A percentile compares a stretch with the other conserved stretches of the same genome.
These are phyloP conservation scores for Colaptes auratus DNA, from an alignment of 2,113 vertebrate species.

Conservation along the genomic window DNA sequence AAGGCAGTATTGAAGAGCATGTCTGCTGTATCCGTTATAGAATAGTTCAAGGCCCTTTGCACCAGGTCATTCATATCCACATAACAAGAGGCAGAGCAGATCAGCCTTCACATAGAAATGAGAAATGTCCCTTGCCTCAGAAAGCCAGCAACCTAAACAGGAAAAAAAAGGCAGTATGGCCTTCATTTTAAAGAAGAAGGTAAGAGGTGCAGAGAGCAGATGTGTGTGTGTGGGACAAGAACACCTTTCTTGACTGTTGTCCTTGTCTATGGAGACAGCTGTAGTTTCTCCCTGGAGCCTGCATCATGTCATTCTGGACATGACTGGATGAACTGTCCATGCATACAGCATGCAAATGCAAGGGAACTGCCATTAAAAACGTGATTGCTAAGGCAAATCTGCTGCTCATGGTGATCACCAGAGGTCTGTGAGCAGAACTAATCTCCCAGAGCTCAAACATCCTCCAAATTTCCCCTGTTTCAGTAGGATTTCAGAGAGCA, in stretches of 20 bases:
- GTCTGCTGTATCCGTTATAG: background rate
- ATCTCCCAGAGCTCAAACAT: background rate
- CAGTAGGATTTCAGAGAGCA: background rate
- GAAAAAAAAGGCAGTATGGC: background rate
- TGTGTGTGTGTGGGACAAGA: background rate
- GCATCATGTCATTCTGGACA: background rate
- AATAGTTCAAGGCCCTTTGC: background rate
- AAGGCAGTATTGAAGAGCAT: background rate
- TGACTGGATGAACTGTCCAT: background rate
- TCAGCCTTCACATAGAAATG: background rate
- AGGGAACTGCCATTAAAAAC: background rate
- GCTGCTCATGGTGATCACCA: background rate
- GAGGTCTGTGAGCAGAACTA: background rate
- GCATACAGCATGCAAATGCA: background rate
- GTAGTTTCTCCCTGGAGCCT: background rate
- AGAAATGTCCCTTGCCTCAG: background rate
- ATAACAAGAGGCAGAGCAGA: background rate
- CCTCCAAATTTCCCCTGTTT: background rate
- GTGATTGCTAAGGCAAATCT: background rate
- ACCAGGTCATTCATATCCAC: background rate
- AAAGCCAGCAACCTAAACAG: background rate
- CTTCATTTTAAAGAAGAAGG: background rate
- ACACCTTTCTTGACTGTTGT: background rate
- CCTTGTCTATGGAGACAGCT: background rate
- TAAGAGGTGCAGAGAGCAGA: background rate